Evolutionary conservation across 2,888 invertebrate species (phyloP).

Genomic region (Chymomyza caudatula): DNA sequence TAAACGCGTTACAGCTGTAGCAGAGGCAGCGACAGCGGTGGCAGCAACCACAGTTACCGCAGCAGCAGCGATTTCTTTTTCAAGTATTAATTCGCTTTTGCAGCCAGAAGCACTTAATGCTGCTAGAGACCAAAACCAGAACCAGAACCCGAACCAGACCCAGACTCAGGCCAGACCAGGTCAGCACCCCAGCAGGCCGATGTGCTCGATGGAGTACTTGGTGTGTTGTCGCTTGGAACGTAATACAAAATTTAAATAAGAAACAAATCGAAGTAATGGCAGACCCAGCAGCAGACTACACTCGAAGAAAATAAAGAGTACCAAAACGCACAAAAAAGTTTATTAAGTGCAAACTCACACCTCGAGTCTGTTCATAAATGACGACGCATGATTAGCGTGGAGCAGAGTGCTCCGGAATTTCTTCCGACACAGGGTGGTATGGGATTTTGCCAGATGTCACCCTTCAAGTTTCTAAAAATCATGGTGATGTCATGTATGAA

Average conservation of each 20-base stretch:
- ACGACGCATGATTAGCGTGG: no score
- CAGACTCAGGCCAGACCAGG: not conserved
- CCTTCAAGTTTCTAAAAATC: no score
- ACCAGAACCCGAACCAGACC: not conserved
- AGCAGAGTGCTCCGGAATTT: no score
- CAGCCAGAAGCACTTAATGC: slow-evolving; percentile 69
- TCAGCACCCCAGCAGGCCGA: not conserved
- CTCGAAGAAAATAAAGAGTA: not conserved
- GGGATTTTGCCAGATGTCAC: no score
- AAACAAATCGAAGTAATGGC: slow-evolving; percentile 71
- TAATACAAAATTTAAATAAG: slow-evolving; percentile 69
- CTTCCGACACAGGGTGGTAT: no score
- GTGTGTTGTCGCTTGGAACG: slow-evolving; percentile 40
- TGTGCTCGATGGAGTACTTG: slow-evolving; percentile 8
- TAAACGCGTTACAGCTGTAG: slow-evolving; percentile 69
- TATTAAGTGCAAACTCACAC: no score
- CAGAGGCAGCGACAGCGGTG: not conserved
- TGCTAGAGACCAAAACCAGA: slow-evolving; percentile 1
- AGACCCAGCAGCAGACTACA: not conserved
- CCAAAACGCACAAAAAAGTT: no score
- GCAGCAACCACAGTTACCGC: slow-evolving; percentile 21
- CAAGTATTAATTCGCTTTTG: slow-evolving; percentile 58
- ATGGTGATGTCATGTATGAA: no score
- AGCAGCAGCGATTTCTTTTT: slow-evolving; percentile 59
- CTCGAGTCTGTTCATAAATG: no score